Percentiles rank a stretch among this genome's conserved stretches.
Evolutionary conservation across 2,797 vertebrate species (phyloP).

Genomic region (Enteromius trimaculatus): DNA sequence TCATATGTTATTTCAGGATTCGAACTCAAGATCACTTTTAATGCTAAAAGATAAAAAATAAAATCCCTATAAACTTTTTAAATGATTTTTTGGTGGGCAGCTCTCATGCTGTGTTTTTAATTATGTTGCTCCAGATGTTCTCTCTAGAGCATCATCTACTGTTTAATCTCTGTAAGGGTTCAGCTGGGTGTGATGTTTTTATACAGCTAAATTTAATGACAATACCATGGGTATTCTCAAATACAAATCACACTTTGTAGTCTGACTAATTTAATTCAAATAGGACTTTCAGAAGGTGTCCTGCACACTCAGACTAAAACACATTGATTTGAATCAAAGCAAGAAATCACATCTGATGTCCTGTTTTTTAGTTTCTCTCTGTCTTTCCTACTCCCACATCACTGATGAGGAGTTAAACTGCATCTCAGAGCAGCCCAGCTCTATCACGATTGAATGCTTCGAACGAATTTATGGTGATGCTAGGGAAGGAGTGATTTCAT

Average conservation of each 20-base stretch:
- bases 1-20: background rate
- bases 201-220: background rate
- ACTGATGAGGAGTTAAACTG: constrained; percentile 25
- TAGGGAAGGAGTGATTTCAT: constrained; percentile 34
- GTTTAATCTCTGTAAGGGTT: background rate
- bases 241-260: background rate
- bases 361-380: constrained; percentile 1
- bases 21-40: background rate
- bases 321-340: constrained; percentile 5
- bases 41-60: background rate
- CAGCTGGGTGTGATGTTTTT: constrained; percentile 5
- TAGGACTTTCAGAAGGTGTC: background rate
- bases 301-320: background rate
- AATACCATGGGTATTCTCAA: background rate
- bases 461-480: constrained; percentile 42
- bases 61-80: background rate
- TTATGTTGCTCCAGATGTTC: constrained; percentile 18
- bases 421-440: constrained; percentile 25
- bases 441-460: constrained; percentile 4
- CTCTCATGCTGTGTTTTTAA: constrained; percentile 2
- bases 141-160: constrained; percentile 1
- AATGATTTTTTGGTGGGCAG: background rate
- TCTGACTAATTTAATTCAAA: constrained; percentile 12
- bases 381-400: background rate
- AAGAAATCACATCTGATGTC: constrained; percentile 1